Evolutionary conservation across 2,113 vertebrate species (phyloP), one percentile per base, ranked within the genome.

Genomic region (Neolamprologus sp.): DNA sequence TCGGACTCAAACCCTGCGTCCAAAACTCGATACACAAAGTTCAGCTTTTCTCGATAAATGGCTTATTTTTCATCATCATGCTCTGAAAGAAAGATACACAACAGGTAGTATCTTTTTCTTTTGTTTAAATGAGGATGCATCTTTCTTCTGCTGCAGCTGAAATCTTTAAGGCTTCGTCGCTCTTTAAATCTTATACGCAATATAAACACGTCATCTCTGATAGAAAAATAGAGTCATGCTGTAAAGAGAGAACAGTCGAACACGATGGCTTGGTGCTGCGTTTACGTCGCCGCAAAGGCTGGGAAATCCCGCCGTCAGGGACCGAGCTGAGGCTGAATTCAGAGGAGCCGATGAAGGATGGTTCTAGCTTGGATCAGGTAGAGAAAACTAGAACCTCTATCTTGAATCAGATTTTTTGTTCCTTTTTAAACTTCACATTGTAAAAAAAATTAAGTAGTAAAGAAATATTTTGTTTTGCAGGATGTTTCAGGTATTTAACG

Each of bases 221-320:
- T 94, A 95, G 63, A 94, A 96, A 96, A 93, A 95, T 95, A 94
- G 84, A 95, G 75, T 93, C 94, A 93, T 94, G 94, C 92, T 92
- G 87, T 55, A 82, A 68, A 82, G 80, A 85, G 84, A 68, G 80
- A 96, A 96, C 96, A 96, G 96, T 96, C 95, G 35, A 63, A 93
- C 85, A 93, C 65, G 31, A 94, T 92, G 94, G 92, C 90, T 94
- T 81, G 37, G 78, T 88, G 93, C 90, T 94, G 95, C 88, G 73
- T 95, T 95, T 42, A 91, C 2, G 68, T 54, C 82, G 54, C 83
- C 5, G 58, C 85, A 7, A 33, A 73, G 85, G 85, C 85, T 85
- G 81, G 54, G 92, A 87, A 88, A 88, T 53, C 49, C 7, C 42
- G 9, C 9, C 35, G 51, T 7, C 85, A 58, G 90, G 87, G 87